Conservation (phyloP, 2,888 invertebrate genomes). For the Meliscaeva auricollis region DNA sequence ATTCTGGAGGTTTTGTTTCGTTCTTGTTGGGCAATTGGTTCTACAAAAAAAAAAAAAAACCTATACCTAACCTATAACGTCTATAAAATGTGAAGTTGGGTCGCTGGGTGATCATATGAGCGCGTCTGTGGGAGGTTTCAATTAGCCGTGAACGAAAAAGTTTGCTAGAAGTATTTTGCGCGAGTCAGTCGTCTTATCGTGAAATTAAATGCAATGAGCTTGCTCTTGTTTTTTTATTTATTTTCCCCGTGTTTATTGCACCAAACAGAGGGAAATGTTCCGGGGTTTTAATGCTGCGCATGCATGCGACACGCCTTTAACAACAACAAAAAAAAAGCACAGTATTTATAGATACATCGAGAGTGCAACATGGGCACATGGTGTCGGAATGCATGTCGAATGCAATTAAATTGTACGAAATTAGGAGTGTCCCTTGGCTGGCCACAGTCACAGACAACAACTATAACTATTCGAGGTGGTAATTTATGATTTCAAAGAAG, state of each 20-base stretch:
- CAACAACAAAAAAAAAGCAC: not conserved
- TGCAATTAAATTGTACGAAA: slow-evolving; percentile 74
- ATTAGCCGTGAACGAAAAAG: slow-evolving; percentile 66
- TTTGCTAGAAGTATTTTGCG: slow-evolving; percentile 53
- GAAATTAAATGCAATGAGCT: slow-evolving; percentile 74
- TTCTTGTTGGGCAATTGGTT: slow-evolving; percentile 16
- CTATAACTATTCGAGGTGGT: slow-evolving; percentile 23
- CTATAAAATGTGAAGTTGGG: not conserved
- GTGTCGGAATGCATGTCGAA: slow-evolving; percentile 75
- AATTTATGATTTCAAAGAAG: slow-evolving; percentile 47
- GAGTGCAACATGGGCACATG: slow-evolving; percentile 59
- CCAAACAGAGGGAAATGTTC: slow-evolving; percentile 8
- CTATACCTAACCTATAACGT: too few species aligned
- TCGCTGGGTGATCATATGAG: slow-evolving; percentile 33
- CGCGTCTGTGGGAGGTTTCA: slow-evolving; percentile 73
- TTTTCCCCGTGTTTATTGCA: not conserved
- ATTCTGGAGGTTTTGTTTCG: slow-evolving; percentile 36
- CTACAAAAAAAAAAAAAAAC: not conserved
- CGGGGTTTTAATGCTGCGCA: slow-evolving; percentile 57
- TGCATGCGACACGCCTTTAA: slow-evolving; percentile 74
- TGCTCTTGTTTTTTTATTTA: slow-evolving; percentile 56
- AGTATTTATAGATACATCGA: not conserved
- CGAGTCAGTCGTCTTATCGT: slow-evolving; percentile 49
- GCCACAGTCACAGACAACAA: not conserved
- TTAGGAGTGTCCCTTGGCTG: slow-evolving; percentile 66